A percentile compares a stretch with the other conserved stretches of the same genome.
phyloP scores from a whole-genome alignment of 1,140 invertebrate genomes.

The Aphidius ervi region DNA sequence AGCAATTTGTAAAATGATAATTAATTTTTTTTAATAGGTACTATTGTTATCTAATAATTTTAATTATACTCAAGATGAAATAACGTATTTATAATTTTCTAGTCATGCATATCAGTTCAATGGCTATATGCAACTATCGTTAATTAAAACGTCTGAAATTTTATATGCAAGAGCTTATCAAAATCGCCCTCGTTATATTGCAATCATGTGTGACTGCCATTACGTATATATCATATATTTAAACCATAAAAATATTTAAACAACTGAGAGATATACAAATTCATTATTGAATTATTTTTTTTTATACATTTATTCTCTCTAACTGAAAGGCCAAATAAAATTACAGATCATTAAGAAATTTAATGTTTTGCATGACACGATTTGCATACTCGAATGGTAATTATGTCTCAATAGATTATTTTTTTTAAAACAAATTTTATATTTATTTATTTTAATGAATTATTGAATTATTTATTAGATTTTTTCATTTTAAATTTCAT shows the following conservation, averaged over 20 bases:
- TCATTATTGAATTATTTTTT: neutral
- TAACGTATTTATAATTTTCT: neutral
- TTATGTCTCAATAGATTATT: constrained; percentile 10
- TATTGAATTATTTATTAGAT: too few relatives aligned
- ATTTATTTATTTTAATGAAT: too few relatives aligned
- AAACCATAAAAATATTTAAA: neutral
- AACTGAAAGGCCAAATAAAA: constrained; percentile 16
- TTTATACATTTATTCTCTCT: too few relatives aligned
- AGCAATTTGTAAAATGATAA: too few relatives aligned
- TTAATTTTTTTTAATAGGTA: too few relatives aligned
- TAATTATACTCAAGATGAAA: too few relatives aligned
- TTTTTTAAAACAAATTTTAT: neutral
- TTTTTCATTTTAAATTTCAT: too few relatives aligned
- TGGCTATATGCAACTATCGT: too few relatives aligned
- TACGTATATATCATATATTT: neutral
- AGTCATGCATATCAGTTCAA: neutral
- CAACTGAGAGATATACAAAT: neutral
- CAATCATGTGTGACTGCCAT: neutral
- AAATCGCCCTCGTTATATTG: neutral
- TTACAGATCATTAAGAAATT: constrained; percentile 16
- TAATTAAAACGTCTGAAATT: constrained; percentile 1
- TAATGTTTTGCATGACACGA: constrained; percentile 16
- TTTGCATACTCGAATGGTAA: constrained; percentile 15
- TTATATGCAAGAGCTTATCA: neutral
- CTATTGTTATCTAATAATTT: too few relatives aligned